phyloP scores from a whole-genome alignment of 2,113 vertebrate species.

The Megalops atlanticus region DNA sequence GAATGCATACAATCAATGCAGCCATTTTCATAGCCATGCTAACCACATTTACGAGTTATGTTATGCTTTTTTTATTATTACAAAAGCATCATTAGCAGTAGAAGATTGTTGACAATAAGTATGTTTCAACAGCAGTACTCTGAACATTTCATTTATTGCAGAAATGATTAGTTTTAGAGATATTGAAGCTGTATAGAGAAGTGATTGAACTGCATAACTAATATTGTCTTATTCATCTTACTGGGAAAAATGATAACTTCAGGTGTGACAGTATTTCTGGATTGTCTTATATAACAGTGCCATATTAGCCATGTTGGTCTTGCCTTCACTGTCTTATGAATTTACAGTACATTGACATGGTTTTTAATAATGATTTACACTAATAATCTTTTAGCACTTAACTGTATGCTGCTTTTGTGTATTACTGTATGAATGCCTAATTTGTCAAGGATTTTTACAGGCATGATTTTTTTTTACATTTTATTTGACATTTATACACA shows the following conservation, averaged over 20 bases:
- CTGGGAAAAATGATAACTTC: background rate
- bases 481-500: conserved; percentile 26
- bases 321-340: background rate
- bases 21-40: too few relatives aligned
- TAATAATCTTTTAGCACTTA: conserved; percentile 4
- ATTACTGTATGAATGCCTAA: background rate
- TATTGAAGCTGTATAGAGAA: too few relatives aligned
- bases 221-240: background rate
- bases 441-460: conserved; percentile 3
- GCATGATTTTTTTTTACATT: conserved; percentile 10
- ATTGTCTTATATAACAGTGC: conserved; percentile 1
- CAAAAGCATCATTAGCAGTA: too few relatives aligned
- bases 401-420: background rate
- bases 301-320: background rate
- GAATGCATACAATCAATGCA: too few relatives aligned
- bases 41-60: too few relatives aligned
- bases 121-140: background rate
- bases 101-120: too few relatives aligned
- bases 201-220: background rate
- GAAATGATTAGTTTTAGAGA: too few relatives aligned
- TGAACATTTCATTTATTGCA: too few relatives aligned
- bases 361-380: conserved; percentile 14
- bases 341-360: background rate
- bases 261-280: background rate
- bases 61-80: too few relatives aligned